These are phyloP conservation scores for Ostrea edulis DNA, from an alignment of 1,140 invertebrate species.

Conservation along the genomic window DNA sequence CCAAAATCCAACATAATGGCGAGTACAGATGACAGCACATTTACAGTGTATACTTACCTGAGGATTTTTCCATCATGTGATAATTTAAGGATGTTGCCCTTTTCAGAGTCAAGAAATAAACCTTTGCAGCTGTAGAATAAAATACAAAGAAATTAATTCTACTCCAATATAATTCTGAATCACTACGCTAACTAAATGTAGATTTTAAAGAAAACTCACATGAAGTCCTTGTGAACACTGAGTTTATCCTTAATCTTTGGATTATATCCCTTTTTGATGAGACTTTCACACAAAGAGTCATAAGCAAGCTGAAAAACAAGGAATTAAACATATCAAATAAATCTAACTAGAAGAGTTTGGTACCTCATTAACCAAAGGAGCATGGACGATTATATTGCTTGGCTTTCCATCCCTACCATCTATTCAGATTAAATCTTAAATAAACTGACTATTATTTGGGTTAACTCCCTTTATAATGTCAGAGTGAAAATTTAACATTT, in stretches of 20 bases:
- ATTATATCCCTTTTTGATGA: slow-evolving; percentile 84
- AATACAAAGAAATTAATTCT: not conserved
- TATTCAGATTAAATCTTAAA: no score
- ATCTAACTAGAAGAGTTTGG: not conserved
- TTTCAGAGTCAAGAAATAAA: slow-evolving; percentile 86
- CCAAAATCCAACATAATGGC: no score
- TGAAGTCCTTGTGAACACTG: slow-evolving; percentile 65
- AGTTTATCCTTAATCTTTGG: slow-evolving; percentile 60
- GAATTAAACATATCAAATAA: not conserved
- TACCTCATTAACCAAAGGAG: not conserved
- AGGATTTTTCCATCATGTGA: slow-evolving; percentile 83
- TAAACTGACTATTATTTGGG: no score
- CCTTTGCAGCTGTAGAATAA: slow-evolving; percentile 82
- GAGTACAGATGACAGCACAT: no score
- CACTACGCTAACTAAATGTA: not conserved
- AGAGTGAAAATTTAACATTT: no score
- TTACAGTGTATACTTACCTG: slow-evolving; percentile 68
- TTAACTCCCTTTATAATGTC: no score
- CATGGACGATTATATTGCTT: no score
- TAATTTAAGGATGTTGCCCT: slow-evolving; percentile 87
- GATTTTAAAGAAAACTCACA: slow-evolving; percentile 56
- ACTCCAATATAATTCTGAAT: not conserved
- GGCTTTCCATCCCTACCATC: no score
- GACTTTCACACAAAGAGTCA: slow-evolving; percentile 82
- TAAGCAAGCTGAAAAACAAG: slow-evolving; percentile 84